Conservation (phyloP, 2,113 vertebrate genomes). For the Formicarius rufipectus region DNA sequence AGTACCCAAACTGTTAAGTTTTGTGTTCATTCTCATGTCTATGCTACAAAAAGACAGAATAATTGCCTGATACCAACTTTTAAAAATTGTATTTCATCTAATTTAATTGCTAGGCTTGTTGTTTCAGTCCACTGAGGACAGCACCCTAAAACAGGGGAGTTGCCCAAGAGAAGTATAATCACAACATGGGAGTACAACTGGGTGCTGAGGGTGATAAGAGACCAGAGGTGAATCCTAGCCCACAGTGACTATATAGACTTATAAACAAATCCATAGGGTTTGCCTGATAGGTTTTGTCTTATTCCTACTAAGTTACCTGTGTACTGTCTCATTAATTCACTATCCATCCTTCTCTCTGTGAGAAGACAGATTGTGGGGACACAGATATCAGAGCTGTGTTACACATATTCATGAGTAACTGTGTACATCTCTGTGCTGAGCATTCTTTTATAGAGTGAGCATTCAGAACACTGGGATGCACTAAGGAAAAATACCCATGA, state of each 20-base stretch:
- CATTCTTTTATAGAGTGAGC: background rate
- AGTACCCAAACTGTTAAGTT: background rate
- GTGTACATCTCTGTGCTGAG: background rate
- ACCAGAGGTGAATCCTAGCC: background rate
- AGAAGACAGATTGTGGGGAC: background rate
- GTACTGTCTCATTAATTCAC: background rate
- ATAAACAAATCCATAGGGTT: background rate
- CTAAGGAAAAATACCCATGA: rapidly evolving
- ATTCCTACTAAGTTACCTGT: background rate
- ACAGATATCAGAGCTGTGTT: background rate
- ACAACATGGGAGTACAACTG: background rate
- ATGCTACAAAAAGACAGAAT: background rate
- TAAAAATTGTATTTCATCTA: background rate
- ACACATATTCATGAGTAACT: background rate
- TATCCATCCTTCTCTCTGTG: background rate
- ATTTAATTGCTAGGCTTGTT: background rate
- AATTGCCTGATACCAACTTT: background rate
- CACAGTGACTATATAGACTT: background rate
- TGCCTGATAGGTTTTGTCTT: background rate
- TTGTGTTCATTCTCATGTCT: background rate
- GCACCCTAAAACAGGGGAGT: background rate
- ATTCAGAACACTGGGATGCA: background rate
- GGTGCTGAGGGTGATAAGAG: background rate
- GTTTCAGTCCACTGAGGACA: background rate
- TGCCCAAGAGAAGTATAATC: background rate